Evolutionary conservation across 2,888 invertebrate genomes (phyloP), one percentile per base, ranked within the genome.

Genomic region (Branchipolynoe longqiensis): DNA sequence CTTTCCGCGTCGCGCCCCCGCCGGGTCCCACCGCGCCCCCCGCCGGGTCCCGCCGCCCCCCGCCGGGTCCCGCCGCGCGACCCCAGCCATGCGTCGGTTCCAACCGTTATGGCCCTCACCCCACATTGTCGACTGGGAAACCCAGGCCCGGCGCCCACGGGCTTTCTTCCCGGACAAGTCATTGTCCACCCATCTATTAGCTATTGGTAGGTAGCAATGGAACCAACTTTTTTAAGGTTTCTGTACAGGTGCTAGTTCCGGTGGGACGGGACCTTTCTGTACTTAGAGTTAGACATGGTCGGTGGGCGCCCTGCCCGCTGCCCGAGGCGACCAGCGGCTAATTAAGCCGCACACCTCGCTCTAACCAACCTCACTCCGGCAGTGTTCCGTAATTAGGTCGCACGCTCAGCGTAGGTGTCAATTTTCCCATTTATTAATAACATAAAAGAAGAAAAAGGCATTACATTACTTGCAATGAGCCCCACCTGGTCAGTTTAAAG

Each of bases 101-200:
- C 48, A 78, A 78, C 78, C 78, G 78, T 78, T 78, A 78, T 18
- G 78, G 48, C 14, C 28, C n/a, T 25, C n/a, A 25, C 78, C 28
- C 25, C 31, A 48, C 28, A 41, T 78, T 48, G 25, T 78, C 8
- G 41, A 3, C 14, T n/a, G 41, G 41, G 78, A 78, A 78, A 78
- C 78, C 78, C 48, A 48, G 48, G 33, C 28, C 78, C 25, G 73
- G 3, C n/a, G 36, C 73, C 14, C 12, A 78, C 48, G 12, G 28
- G 48, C 22, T 25, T 14, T 48, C 78, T 48, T 78, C 78, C 48
- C 48, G 41, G 78, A 28, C 41, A 54, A 41, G 48, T 41, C 78
- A 48, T 54, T 78, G 78, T 78, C 78, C 41, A 25, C 25, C n/a
- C n/a, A 6, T n/a, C n/a, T n/a, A n/a, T n/a, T n/a, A n/a, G n/a